A percentile compares a stretch with the other conserved stretches of the same genome.
These are phyloP conservation scores for Porites divaricata DNA, from an alignment of 92 coral and sea anemone species.

Conservation along the genomic window DNA sequence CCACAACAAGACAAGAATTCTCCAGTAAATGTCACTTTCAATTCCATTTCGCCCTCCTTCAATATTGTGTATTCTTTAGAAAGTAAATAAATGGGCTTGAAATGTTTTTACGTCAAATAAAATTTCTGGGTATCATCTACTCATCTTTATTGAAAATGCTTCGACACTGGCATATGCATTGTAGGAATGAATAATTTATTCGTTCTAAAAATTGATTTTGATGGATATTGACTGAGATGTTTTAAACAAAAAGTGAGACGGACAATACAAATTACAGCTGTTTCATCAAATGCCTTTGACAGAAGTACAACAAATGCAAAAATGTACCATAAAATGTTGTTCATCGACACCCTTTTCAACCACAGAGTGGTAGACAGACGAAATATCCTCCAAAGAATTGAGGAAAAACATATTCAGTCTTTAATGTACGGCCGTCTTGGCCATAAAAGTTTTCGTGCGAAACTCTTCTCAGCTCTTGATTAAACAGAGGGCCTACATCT, in stretches of 20 bases:
- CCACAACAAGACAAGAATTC: background rate
- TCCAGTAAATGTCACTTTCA: background rate
- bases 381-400: too few relatives aligned
- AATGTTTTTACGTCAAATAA: background rate
- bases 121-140: background rate
- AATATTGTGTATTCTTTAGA: background rate
- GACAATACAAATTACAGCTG: background rate
- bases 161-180: background rate
- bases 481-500: too few relatives aligned
- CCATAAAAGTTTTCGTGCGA: too few relatives aligned
- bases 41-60: background rate
- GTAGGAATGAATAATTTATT: slow-evolving; percentile 19
- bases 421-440: too few relatives aligned
- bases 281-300: background rate
- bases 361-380: too few relatives aligned
- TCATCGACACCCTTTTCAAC: background rate
- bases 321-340: background rate
- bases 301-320: background rate
- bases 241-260: background rate
- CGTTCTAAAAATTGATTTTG: background rate
- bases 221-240: background rate
- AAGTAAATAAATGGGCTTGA: background rate
- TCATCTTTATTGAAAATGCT: background rate
- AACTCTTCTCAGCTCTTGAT: too few relatives aligned
- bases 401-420: too few relatives aligned